phyloP scores from a whole-genome alignment of 2,797 vertebrate species.

The Dallia pectoralis region DNA sequence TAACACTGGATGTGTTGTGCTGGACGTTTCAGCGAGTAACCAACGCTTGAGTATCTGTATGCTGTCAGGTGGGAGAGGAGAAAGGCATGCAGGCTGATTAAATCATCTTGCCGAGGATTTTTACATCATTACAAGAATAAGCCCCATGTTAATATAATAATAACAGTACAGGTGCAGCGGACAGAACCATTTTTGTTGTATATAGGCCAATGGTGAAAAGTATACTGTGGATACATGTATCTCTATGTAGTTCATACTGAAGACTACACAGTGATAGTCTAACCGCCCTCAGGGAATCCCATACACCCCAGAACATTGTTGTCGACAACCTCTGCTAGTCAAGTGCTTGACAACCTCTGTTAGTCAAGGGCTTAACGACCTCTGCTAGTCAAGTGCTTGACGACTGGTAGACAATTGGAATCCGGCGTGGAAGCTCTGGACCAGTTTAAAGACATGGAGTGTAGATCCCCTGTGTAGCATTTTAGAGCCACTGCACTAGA shows the following conservation, averaged over 20 bases:
- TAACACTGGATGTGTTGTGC: neutral
- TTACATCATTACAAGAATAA: constrained; percentile 46
- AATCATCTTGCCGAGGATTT: constrained; percentile 28
- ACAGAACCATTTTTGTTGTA: neutral
- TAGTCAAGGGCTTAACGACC: too few species aligned
- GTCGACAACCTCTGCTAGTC: too few species aligned
- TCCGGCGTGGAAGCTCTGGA: too few species aligned
- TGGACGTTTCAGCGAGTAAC: neutral
- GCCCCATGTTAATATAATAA: constrained; percentile 22
- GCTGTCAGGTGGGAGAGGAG: constrained; percentile 21
- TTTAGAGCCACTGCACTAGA: too few species aligned
- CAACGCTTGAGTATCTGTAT: constrained; percentile 4
- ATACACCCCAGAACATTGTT: too few species aligned
- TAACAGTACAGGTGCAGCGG: constrained; percentile 5
- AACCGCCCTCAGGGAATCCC: too few species aligned
- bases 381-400: too few species aligned
- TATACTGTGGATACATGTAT: neutral
- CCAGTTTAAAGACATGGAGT: too few species aligned
- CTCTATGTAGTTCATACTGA: constrained; percentile 2
- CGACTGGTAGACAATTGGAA: too few species aligned
- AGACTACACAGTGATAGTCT: too few species aligned
- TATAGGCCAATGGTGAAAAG: neutral
- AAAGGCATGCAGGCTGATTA: constrained; percentile 52
- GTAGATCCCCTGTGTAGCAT: too few species aligned
- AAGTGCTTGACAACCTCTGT: too few species aligned